phyloP scores from a whole-genome alignment of 1,140 invertebrate genomes.

The Trissolcus basalis region DNA sequence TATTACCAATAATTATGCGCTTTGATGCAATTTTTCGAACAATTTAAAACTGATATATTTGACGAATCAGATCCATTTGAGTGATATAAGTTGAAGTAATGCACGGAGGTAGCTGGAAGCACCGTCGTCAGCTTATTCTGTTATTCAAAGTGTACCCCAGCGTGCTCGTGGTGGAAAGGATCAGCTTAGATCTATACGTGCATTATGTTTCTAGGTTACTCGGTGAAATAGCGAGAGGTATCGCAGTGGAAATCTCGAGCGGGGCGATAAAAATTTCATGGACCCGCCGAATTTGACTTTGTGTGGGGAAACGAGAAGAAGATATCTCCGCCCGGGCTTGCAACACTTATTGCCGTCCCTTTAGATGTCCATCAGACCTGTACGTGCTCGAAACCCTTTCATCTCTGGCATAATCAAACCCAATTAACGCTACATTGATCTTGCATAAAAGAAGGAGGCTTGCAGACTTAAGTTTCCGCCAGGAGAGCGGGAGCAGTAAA shows the following conservation, averaged over 20 bases:
- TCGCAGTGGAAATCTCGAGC: conserved; percentile 11
- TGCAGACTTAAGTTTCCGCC: conserved; percentile 28
- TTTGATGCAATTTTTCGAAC: no score
- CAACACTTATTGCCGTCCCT: background rate
- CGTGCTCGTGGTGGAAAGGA: conserved; percentile 10
- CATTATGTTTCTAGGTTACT: conserved; percentile 55
- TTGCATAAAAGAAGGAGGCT: conserved; percentile 24
- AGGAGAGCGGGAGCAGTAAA: conserved; percentile 14
- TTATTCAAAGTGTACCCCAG: conserved; percentile 5
- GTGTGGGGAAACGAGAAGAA: background rate
- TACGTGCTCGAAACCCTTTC: conserved; percentile 6
- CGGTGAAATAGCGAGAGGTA: conserved; percentile 26
- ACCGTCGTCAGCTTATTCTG: conserved; percentile 1
- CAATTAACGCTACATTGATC: conserved; percentile 46
- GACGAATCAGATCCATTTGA: no score
- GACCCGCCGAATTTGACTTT: conserved; percentile 7
- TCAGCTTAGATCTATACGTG: conserved; percentile 29
- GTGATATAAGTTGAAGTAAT: background rate
- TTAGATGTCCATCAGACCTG: background rate
- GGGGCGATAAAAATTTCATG: conserved; percentile 35
- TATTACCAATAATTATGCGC: no score
- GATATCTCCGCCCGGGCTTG: background rate
- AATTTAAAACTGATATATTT: no score
- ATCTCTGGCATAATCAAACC: conserved; percentile 28
- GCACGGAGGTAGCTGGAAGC: background rate